A percentile compares a stretch with the other conserved stretches of the same genome.
phyloP scores from a whole-genome alignment of 2,888 invertebrate genomes.

The Lasioglossum marginatum region DNA sequence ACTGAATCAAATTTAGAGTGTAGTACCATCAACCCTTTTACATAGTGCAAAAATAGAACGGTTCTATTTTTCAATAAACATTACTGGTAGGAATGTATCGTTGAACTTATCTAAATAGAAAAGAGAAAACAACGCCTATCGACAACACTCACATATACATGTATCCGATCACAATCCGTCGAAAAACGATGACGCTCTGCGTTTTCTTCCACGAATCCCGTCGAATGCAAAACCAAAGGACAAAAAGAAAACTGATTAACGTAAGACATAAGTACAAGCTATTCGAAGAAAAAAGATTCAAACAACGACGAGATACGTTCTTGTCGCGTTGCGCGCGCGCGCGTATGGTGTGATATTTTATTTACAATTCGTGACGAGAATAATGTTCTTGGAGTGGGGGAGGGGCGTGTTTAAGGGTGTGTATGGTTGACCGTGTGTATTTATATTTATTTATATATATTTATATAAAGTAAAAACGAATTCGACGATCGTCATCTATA shows the following conservation, averaged over 20 bases:
- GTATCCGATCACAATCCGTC: conserved; percentile 31
- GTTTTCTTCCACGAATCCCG: conserved; percentile 10
- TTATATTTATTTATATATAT: conserved; percentile 20
- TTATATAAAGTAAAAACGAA: conserved; percentile 62
- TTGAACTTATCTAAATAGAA: conserved; percentile 65
- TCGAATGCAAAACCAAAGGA: conserved; percentile 16
- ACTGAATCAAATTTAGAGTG: conserved; percentile 67
- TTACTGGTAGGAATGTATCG: conserved; percentile 74
- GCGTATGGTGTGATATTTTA: conserved; percentile 32
- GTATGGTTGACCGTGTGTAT: not conserved
- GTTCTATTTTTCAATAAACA: conserved; percentile 71
- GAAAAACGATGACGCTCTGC: conserved; percentile 27
- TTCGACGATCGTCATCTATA: conserved; percentile 36
- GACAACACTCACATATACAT: conserved; percentile 24
- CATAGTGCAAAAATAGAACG: conserved; percentile 79
- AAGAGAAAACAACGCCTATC: conserved; percentile 38
- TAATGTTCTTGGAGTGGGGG: not conserved
- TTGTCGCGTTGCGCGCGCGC: not conserved
- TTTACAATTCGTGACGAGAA: conserved; percentile 57
- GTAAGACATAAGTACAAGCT: conserved; percentile 61
- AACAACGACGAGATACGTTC: conserved; percentile 39
- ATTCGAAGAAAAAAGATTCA: conserved; percentile 20
- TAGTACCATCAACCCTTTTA: conserved; percentile 72
- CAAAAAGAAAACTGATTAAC: conserved; percentile 26
- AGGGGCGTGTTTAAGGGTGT: not conserved